Evolutionary conservation across 2,113 vertebrate genomes (phyloP).

Genomic region (Catharus bicknelli): DNA sequence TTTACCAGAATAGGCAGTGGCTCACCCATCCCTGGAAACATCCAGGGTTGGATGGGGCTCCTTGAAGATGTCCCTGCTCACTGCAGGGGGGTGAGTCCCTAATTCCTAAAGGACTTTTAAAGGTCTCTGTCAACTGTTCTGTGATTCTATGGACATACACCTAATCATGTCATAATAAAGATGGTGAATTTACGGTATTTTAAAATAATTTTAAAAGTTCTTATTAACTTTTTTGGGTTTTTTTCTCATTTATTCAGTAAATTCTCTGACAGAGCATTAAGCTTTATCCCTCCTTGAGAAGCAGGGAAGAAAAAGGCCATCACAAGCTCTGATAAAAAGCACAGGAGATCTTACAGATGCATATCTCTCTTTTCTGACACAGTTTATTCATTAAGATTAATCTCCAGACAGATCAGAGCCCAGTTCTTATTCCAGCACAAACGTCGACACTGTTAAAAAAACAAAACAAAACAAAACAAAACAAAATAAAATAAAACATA

Average conservation of each 20-base stretch:
- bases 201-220: neutral
- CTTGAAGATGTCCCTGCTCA: neutral
- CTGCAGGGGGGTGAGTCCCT: neutral
- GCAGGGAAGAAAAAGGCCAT: neutral
- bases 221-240: neutral
- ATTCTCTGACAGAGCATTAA: neutral
- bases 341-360: neutral
- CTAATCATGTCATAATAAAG: neutral
- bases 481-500: too few species aligned
- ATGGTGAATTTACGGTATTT: neutral
- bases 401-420: neutral
- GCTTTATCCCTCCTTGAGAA: neutral
- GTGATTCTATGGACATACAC: neutral
- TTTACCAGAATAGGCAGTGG: neutral
- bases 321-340: neutral
- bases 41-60: accelerated
- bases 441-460: neutral
- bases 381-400: neutral
- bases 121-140: neutral
- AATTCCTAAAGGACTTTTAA: neutral
- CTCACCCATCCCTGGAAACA: neutral
- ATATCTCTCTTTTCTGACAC: neutral
- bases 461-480: too few species aligned
- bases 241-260: neutral
- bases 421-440: neutral